phyloP scores from a whole-genome alignment of 2,113 vertebrate genomes.

The Tamias sibiricus region DNA sequence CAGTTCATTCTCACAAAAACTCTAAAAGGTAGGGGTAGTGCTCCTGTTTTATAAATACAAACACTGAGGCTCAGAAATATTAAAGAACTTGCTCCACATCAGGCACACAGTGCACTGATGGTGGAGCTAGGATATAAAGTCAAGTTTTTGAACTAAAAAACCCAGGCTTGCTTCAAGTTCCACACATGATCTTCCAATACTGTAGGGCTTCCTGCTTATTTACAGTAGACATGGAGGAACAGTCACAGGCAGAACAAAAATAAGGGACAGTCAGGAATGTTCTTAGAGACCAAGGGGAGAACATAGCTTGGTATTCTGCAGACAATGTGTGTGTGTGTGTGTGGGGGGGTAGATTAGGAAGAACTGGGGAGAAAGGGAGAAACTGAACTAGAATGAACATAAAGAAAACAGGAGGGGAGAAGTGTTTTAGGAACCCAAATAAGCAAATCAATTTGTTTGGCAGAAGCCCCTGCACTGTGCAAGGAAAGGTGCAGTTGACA shows the following conservation, averaged over 20 bases:
- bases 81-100: neutral
- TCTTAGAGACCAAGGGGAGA: accelerated
- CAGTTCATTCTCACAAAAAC: neutral
- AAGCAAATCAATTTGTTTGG: neutral
- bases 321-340: no score
- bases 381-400: neutral
- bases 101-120: neutral
- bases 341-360: neutral
- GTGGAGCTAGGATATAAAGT: neutral
- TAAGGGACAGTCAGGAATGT: neutral
- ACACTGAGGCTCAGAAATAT: neutral
- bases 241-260: neutral
- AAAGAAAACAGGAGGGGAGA: neutral
- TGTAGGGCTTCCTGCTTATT: accelerated
- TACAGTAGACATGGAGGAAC: neutral
- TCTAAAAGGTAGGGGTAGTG: neutral
- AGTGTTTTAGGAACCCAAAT: no score
- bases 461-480: neutral
- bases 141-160: neutral
- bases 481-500: neutral
- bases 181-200: neutral
- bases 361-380: neutral
- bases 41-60: neutral
- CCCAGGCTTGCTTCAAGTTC: neutral
- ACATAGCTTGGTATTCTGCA: accelerated